phyloP scores from a whole-genome alignment of 1,140 invertebrate species.

The Helicoverpa armigera region DNA sequence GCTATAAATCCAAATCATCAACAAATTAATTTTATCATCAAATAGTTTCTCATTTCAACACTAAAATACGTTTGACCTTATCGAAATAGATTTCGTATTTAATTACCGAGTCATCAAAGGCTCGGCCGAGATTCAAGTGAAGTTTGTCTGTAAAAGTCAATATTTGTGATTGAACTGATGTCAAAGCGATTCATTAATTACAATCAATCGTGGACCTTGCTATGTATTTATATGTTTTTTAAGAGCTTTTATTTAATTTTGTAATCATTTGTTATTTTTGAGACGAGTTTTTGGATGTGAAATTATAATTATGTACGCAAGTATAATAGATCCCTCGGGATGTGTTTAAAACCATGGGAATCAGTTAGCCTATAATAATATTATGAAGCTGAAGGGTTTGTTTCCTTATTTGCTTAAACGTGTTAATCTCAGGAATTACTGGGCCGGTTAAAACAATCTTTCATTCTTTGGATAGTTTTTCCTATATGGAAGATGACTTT shows the following conservation, averaged over 20 bases:
- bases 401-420: no score
- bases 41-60: neutral
- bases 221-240: neutral
- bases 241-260: neutral
- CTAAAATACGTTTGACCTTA: slow-evolving; percentile 13
- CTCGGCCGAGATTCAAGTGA: neutral
- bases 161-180: slow-evolving; percentile 8
- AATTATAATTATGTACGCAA: no score
- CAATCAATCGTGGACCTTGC: neutral
- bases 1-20: neutral
- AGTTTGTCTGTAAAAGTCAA: slow-evolving; percentile 11
- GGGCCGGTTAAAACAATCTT: no score
- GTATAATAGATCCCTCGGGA: no score
- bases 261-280: neutral
- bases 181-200: slow-evolving; percentile 25
- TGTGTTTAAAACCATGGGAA: no score
- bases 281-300: no score
- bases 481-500: no score
- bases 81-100: slow-evolving; percentile 26
- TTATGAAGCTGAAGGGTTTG: no score
- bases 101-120: slow-evolving; percentile 22
- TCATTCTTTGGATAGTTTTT: no score
- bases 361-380: no score
- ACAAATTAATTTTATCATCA: slow-evolving; percentile 2
- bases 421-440: no score